Evolutionary conservation across 2,797 vertebrate genomes (phyloP).

Genomic region (Lycodopsis pacificus): DNA sequence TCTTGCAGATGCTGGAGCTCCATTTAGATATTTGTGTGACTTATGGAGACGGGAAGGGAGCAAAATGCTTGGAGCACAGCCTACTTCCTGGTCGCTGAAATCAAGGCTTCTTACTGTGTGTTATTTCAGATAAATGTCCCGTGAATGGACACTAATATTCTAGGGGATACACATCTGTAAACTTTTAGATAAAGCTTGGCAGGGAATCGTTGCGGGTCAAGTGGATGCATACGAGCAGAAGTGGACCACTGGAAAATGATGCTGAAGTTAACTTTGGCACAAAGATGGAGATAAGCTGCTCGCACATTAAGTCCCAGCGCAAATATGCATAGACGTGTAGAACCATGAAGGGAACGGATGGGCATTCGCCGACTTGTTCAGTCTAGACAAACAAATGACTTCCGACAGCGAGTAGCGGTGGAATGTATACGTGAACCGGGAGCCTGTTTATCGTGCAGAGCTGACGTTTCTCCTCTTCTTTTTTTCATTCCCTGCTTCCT

Average conservation of each 20-base stretch:
- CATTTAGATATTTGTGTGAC: slow-evolving; percentile 82
- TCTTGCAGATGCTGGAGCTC: slow-evolving; percentile 87
- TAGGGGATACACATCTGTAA: not conserved
- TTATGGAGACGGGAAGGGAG: slow-evolving; percentile 51
- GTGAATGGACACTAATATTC: slow-evolving; percentile 17
- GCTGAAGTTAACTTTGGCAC: slow-evolving; percentile 24
- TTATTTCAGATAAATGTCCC: slow-evolving; percentile 27
- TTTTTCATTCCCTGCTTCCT: slow-evolving; percentile 21
- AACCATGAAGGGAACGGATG: slow-evolving; percentile 33
- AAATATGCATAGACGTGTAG: slow-evolving; percentile 61
- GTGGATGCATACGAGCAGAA: slow-evolving; percentile 3
- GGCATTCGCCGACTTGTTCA: slow-evolving; percentile 66
- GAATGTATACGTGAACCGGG: slow-evolving; percentile 62
- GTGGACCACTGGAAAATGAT: not conserved
- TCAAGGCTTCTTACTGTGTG: not conserved
- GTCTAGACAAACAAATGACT: slow-evolving; percentile 76
- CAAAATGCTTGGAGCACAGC: not conserved
- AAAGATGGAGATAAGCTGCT: slow-evolving; percentile 33
- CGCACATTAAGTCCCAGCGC: slow-evolving; percentile 33
- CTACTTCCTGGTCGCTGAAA: not conserved
- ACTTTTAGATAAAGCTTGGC: slow-evolving; percentile 9
- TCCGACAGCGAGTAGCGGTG: slow-evolving; percentile 64
- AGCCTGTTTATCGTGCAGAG: slow-evolving; percentile 48
- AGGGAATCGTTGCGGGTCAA: not conserved
- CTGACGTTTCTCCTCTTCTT: slow-evolving; percentile 12